Percentiles rank a stretch among this genome's conserved stretches.
phyloP scores from a whole-genome alignment of 2,797 vertebrate genomes.

The Cyclopterus lumpus region DNA sequence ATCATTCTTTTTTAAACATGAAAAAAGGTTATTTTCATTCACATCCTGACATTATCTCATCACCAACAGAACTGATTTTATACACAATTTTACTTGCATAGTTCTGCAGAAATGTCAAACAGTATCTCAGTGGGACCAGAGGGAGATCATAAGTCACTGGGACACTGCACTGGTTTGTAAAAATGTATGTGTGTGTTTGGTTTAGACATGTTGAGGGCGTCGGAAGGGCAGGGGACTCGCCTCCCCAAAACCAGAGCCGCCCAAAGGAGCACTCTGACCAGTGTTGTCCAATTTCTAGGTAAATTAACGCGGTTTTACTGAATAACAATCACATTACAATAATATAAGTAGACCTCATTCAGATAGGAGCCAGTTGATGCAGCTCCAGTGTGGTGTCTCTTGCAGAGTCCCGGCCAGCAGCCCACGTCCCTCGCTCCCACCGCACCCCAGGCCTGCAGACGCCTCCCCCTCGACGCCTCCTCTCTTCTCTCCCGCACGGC shows the following conservation, averaged over 20 bases:
- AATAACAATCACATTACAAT: background rate
- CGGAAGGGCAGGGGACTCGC: slow-evolving; percentile 90
- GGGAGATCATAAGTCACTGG: slow-evolving; percentile 8
- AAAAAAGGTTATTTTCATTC: slow-evolving; percentile 19
- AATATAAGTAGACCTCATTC: background rate
- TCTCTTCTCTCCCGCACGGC: slow-evolving; percentile 89
- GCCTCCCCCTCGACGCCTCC: slow-evolving; percentile 89
- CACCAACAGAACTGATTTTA: background rate
- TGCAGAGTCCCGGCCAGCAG: slow-evolving; percentile 92
- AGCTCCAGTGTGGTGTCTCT: slow-evolving; percentile 68
- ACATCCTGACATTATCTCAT: background rate
- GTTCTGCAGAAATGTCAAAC: slow-evolving; percentile 13
- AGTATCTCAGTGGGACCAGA: slow-evolving; percentile 1
- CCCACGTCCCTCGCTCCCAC: slow-evolving; percentile 88
- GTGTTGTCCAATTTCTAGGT: slow-evolving; percentile 96
- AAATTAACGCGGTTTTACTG: slow-evolving; percentile 53
- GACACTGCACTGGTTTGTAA: slow-evolving; percentile 47
- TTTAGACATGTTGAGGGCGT: slow-evolving; percentile 94
- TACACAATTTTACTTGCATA: background rate
- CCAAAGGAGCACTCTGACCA: slow-evolving; percentile 93
- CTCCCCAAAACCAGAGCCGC: slow-evolving; percentile 91
- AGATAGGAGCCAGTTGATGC: slow-evolving; percentile 53
- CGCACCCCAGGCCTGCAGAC: slow-evolving; percentile 92
- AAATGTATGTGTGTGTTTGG: slow-evolving; percentile 77
- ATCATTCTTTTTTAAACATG: slow-evolving; percentile 8